Conservation (phyloP, 2,888 invertebrate genomes). For the Zygogramma bicolorata region DNA sequence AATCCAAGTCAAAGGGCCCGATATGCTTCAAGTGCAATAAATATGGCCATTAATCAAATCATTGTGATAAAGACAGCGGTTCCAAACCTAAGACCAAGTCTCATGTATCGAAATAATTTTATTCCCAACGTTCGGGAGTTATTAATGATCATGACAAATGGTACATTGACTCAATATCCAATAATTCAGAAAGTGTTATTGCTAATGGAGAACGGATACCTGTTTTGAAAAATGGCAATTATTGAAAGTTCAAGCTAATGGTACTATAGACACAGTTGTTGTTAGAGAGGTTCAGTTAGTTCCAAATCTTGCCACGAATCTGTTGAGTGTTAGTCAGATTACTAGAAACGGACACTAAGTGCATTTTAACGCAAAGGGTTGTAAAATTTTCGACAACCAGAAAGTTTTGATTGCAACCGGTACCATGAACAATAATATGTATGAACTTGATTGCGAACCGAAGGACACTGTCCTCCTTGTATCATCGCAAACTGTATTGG, state of each 20-base stretch:
- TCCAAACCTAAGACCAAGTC: neutral
- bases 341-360: neutral
- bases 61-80: neutral
- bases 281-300: neutral
- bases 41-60: too few species aligned
- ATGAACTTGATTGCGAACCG: neutral
- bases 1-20: neutral
- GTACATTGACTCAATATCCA: neutral
- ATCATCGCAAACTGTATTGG: neutral
- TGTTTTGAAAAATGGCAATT: neutral
- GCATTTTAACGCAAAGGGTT: neutral
- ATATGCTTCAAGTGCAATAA: neutral
- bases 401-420: neutral
- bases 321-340: neutral
- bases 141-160: neutral
- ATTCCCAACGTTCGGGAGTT: neutral
- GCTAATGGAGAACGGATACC: neutral
- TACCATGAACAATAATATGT: neutral
- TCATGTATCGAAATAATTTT: neutral
- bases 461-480: neutral
- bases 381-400: too few species aligned
- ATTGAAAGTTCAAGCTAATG: neutral
- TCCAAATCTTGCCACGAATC: neutral
- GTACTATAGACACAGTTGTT: neutral
- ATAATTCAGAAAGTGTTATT: neutral